Conservation (phyloP, 92 coral and sea anemone species). For the Pocillopora meandrina region DNA sequence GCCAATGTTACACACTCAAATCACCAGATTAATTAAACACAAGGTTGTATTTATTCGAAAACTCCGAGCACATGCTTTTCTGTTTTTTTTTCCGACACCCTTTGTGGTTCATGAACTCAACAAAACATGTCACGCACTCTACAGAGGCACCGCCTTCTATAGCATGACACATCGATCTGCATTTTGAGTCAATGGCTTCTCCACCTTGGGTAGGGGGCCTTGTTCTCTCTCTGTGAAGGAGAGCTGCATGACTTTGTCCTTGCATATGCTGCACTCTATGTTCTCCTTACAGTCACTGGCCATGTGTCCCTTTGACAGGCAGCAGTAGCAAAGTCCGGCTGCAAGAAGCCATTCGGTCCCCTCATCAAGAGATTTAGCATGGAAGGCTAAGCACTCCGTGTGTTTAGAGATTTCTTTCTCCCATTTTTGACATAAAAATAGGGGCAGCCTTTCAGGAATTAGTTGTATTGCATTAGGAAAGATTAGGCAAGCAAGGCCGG, state of each 20-base stretch:
- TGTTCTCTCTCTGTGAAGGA: slow-evolving; percentile 49
- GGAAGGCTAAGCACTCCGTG: slow-evolving; percentile 52
- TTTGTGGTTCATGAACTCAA: too few species aligned
- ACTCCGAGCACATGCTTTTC: too few species aligned
- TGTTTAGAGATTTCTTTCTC: slow-evolving; percentile 51
- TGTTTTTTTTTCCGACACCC: too few species aligned
- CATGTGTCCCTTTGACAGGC: slow-evolving; percentile 40
- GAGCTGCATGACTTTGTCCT: slow-evolving; percentile 46
- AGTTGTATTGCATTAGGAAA: slow-evolving; percentile 57
- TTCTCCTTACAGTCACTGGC: slow-evolving; percentile 38
- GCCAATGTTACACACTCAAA: too few species aligned
- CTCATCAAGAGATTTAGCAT: slow-evolving; percentile 42
- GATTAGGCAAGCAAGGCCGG: slow-evolving; percentile 58
- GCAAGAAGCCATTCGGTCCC: slow-evolving; percentile 54
- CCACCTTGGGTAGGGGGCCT: slow-evolving; percentile 11
- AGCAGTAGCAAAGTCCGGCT: slow-evolving; percentile 50
- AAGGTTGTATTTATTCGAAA: too few species aligned
- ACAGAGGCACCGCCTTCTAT: too few species aligned
- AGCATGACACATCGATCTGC: too few species aligned
- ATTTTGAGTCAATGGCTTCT: too few species aligned
- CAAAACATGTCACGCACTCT: too few species aligned
- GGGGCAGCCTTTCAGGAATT: slow-evolving; percentile 44
- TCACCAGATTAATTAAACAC: too few species aligned
- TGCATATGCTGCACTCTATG: slow-evolving; percentile 46
- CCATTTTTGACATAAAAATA: slow-evolving; percentile 45